These are phyloP conservation scores for Crocallis elinguaria DNA, from an alignment of 2,888 invertebrate genomes.

Conservation along the genomic window DNA sequence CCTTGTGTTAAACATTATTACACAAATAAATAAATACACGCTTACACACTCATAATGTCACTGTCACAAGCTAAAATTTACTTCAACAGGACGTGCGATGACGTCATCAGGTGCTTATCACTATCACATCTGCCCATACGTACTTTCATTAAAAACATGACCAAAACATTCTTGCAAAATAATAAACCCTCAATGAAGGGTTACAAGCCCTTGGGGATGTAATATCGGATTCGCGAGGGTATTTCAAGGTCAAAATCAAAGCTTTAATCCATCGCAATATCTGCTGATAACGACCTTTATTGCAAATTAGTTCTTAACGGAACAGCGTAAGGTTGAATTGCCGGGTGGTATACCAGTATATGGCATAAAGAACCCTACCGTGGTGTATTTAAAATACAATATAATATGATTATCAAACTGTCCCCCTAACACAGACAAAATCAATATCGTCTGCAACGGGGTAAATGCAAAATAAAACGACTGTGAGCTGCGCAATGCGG, in stretches of 20 bases:
- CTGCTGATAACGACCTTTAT: slow-evolving; percentile 2
- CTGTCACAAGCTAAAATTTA: too few relatives aligned
- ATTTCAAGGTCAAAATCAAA: slow-evolving; percentile 47
- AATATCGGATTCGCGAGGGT: slow-evolving; percentile 42
- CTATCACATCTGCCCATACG: slow-evolving; percentile 4
- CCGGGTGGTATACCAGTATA: slow-evolving; percentile 17
- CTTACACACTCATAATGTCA: too few relatives aligned
- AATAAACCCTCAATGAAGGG: slow-evolving; percentile 39
- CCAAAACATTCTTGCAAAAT: slow-evolving; percentile 29
- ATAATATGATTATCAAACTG: slow-evolving; percentile 80
- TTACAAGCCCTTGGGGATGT: slow-evolving; percentile 36
- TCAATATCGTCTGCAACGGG: slow-evolving; percentile 78
- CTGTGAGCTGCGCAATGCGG: slow-evolving; percentile 46
- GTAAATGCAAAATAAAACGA: slow-evolving; percentile 70
- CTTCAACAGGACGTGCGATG: neutral
- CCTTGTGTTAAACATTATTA: too few relatives aligned
- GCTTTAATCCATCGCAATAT: slow-evolving; percentile 31
- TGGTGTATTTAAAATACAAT: slow-evolving; percentile 78
- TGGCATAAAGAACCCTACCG: slow-evolving; percentile 56
- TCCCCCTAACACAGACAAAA: slow-evolving; percentile 85
- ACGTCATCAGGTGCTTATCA: slow-evolving; percentile 1
- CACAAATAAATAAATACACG: too few relatives aligned
- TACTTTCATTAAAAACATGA: slow-evolving; percentile 11
- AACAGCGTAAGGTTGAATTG: slow-evolving; percentile 18
- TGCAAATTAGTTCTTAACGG: slow-evolving; percentile 28